Evolutionary conservation across 2,888 invertebrate genomes (phyloP), one percentile per base, ranked within the genome.

Genomic region (Drosophila algonquin): DNA sequence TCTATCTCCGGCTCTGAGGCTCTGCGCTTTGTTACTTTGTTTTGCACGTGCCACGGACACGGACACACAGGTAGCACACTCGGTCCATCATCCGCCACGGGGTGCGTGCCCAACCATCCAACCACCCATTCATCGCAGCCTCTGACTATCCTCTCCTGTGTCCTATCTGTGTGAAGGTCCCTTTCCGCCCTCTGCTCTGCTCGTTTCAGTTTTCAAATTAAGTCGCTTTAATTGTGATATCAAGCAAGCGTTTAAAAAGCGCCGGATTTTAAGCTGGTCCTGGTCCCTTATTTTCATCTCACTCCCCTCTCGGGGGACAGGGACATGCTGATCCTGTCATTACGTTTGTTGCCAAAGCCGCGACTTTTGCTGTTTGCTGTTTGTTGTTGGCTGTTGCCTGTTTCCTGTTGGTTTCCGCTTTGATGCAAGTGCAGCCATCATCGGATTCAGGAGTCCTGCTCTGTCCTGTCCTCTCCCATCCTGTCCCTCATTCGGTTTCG

Each of bases 221-320:
- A 90, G 88, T 88, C 90, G 73, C 77, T 79, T 89, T 89, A 89
- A 89, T 89, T 89, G 90, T 76, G 81, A 90, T 89, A 90, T 89
- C 90, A 87, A 79, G 84, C 83, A 77, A 81, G 70, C 85, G 86
- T 85, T 82, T 82, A 79, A 81, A 87, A 69, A 65, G 60, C 57
- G 68, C 77, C 68, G 74, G 86, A 75, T 76, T 87, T 77, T 72
- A 72, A 75, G 75, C 79, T 40, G 68, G 70, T 18, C 18, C 18
- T 18, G 18, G 18, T 73, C 63, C 63, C 72, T 52, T 69, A 63
- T 62, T 55, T 51, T 45, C 72, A 14, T 62, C 27, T 53, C 21
- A n/a, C 46, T 7, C 35, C 35, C 51, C 35, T 8, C 52, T 21
- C 58, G 10, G 35, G 40, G 40, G 40, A 40, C n/a, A 40, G 69